These are phyloP conservation scores for Noctua fimbriata DNA, from an alignment of 2,888 invertebrate species.

Conservation along the genomic window DNA sequence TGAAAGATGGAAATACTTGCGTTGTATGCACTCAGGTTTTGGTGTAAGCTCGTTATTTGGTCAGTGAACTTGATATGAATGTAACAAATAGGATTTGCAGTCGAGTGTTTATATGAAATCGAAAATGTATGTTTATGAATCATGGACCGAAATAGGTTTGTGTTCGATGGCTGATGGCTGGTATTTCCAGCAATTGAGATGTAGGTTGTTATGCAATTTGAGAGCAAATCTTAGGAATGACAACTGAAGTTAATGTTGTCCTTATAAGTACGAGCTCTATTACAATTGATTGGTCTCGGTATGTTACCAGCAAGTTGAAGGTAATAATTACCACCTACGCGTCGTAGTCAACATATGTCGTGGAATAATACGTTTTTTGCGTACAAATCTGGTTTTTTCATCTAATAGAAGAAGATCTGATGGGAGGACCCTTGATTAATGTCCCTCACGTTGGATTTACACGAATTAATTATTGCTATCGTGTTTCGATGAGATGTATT, in stretches of 20 bases:
- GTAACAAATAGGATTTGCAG: slow-evolving; percentile 68
- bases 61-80: slow-evolving; percentile 75
- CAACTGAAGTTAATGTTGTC: slow-evolving; percentile 53
- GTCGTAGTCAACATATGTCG: slow-evolving; percentile 55
- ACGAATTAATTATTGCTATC: slow-evolving; percentile 58
- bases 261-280: slow-evolving; percentile 55
- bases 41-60: slow-evolving; percentile 72
- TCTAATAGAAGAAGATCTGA: slow-evolving; percentile 58
- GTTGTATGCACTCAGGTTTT: slow-evolving; percentile 52
- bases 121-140: slow-evolving; percentile 72
- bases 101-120: slow-evolving; percentile 73
- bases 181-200: slow-evolving; percentile 53
- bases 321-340: slow-evolving; percentile 76
- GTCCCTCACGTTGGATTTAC: slow-evolving; percentile 43
- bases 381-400: slow-evolving; percentile 55
- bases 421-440: slow-evolving; percentile 57
- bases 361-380: slow-evolving; percentile 56
- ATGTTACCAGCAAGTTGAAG: slow-evolving; percentile 64
- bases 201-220: slow-evolving; percentile 59
- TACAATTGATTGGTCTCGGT: slow-evolving; percentile 61
- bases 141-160: slow-evolving; percentile 72
- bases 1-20: slow-evolving; percentile 52
- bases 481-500: slow-evolving; percentile 35
- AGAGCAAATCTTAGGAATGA: slow-evolving; percentile 39
- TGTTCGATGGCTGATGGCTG: slow-evolving; percentile 54